Evolutionary conservation across 1,140 invertebrate species (phyloP).

Genomic region (Teleopsis dalmanni): DNA sequence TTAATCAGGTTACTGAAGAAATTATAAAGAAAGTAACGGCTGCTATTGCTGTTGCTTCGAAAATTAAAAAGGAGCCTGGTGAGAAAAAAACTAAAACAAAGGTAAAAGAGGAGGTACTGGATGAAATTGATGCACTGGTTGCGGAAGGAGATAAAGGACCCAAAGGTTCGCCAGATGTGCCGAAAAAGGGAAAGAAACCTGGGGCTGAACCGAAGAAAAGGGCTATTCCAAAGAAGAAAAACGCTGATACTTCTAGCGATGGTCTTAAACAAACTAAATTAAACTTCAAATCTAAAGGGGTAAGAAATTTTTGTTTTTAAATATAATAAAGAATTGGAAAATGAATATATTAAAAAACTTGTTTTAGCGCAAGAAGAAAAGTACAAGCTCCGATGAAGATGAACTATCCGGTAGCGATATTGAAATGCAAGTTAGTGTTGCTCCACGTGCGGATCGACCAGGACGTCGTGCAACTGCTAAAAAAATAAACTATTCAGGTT

Average conservation of each 20-base stretch:
- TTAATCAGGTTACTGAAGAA: conserved; percentile 31
- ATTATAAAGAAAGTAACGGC: conserved; percentile 50
- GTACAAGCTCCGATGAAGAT: conserved; percentile 26
- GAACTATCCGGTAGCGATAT: conserved; percentile 38
- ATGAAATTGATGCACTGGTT: conserved; percentile 57
- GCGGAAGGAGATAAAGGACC: conserved; percentile 51
- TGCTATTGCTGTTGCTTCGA: conserved; percentile 28
- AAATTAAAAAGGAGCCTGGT: conserved; percentile 33
- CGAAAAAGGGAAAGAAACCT: conserved; percentile 48
- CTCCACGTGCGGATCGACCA: conserved; percentile 36
- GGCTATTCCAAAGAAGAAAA: conserved; percentile 43
- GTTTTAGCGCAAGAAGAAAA: conserved; percentile 43
- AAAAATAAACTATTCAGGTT: conserved; percentile 36
- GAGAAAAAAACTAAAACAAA: conserved; percentile 17
- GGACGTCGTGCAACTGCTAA: conserved; percentile 48
- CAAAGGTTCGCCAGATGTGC: conserved; percentile 46
- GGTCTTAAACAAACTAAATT: conserved; percentile 56
- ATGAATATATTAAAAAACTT: not conserved
- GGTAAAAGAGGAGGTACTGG: conserved; percentile 47
- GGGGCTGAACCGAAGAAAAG: conserved; percentile 51
- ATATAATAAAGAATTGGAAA: not conserved
- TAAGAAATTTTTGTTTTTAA: not conserved
- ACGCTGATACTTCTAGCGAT: conserved; percentile 46
- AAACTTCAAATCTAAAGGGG: conserved; percentile 32
- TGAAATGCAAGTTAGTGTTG: conserved; percentile 18